These are phyloP conservation scores for Zapornia atra DNA, from an alignment of 2,113 vertebrate species.

Conservation along the genomic window DNA sequence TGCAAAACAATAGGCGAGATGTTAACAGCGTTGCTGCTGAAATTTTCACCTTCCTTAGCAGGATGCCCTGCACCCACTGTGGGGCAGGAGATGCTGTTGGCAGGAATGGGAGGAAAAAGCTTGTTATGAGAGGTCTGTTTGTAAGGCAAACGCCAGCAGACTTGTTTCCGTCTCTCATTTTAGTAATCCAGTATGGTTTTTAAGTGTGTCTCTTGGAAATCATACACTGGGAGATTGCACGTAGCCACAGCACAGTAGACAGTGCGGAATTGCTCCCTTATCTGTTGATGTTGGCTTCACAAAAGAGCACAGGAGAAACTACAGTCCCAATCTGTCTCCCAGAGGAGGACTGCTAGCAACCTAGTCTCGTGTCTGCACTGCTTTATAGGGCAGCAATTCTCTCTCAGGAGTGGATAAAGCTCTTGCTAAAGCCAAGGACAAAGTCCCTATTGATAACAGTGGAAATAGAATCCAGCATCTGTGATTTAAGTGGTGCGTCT, in stretches of 20 bases:
- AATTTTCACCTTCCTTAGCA: not conserved
- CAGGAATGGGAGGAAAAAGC: not conserved
- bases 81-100: not conserved
- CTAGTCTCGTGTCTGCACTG: not conserved
- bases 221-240: not conserved
- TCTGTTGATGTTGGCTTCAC: slow-evolving; percentile 15
- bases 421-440: slow-evolving; percentile 11
- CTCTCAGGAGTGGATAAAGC: not conserved
- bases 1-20: fast-evolving
- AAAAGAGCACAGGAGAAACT: not conserved
- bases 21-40: not conserved
- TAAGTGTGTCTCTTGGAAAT: not conserved
- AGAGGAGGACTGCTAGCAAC: not conserved
- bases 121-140: not conserved
- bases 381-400: slow-evolving; percentile 19
- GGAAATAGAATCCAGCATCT: not conserved
- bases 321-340: not conserved
- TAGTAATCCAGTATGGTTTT: not conserved
- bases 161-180: not conserved
- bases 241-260: fast-evolving
- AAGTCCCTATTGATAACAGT: not conserved
- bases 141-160: not conserved
- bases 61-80: not conserved
- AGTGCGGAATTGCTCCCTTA: fast-evolving
- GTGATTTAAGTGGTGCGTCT: not conserved